A percentile compares a stretch with the other conserved stretches of the same genome.
Evolutionary conservation across 2,888 invertebrate genomes (phyloP).

Genomic region (Hirudinaria manillensis): DNA sequence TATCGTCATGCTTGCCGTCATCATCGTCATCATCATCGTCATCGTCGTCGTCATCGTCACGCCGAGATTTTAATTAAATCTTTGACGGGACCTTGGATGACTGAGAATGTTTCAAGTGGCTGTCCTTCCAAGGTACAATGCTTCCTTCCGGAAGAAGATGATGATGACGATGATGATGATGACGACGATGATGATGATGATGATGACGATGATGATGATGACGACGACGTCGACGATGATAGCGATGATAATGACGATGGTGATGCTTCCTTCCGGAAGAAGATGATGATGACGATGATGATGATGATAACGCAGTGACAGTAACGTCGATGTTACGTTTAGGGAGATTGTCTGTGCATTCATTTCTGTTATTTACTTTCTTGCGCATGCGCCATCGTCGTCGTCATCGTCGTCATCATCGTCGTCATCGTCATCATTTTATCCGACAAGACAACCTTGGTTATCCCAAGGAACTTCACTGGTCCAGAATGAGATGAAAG

Average conservation of each 20-base stretch:
- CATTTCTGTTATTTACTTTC: too few species aligned
- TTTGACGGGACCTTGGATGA: not conserved
- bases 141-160: slow-evolving; percentile 13
- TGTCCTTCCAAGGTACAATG: not conserved
- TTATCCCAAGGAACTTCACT: too few species aligned
- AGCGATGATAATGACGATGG: slow-evolving; percentile 23
- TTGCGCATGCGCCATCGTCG: too few species aligned
- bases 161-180: slow-evolving; percentile 31
- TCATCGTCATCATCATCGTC: not conserved
- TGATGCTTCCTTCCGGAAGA: slow-evolving; percentile 16
- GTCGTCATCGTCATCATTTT: slow-evolving; percentile 24
- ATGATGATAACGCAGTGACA: not conserved
- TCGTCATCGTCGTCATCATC: slow-evolving; percentile 21
- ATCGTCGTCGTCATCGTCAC: slow-evolving; percentile 3
- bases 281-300: not conserved
- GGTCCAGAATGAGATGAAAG: too few species aligned
- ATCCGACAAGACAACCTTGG: not conserved
- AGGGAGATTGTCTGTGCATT: too few species aligned
- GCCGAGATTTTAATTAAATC: slow-evolving; percentile 1
- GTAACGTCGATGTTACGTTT: too few species aligned
- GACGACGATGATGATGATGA: slow-evolving; percentile 32
- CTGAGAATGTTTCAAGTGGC: not conserved
- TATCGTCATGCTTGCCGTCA: not conserved
- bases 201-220: slow-evolving; percentile 30
- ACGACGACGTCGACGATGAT: slow-evolving; percentile 18